A percentile compares a stretch with the other conserved stretches of the same genome.
These are phyloP conservation scores for Gymnodraco acuticeps DNA, from an alignment of 2,797 vertebrate genomes.

Conservation along the genomic window DNA sequence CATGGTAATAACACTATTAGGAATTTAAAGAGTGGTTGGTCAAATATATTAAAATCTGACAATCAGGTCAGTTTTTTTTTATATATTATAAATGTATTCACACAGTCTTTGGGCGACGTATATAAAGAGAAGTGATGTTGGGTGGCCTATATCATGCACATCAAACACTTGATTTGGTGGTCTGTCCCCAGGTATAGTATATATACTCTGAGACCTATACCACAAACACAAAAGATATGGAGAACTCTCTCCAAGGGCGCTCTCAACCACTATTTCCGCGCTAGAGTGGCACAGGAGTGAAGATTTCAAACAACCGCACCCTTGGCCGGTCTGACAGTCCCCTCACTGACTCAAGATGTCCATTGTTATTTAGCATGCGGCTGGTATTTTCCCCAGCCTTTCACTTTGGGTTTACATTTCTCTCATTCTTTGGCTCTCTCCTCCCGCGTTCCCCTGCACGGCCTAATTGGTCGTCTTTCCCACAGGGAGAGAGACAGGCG, in stretches of 20 bases:
- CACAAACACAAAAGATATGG: conserved; percentile 33
- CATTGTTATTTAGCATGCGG: conserved; percentile 60
- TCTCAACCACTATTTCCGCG: background rate
- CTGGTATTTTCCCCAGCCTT: conserved; percentile 64
- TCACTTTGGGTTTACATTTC: conserved; percentile 80
- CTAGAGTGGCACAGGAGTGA: conserved; percentile 34
- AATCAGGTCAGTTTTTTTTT: background rate
- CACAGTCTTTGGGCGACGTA: background rate
- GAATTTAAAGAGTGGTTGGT: background rate
- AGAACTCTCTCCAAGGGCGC: conserved; percentile 39
- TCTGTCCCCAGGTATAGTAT: conserved; percentile 13
- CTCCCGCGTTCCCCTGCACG: conserved; percentile 42
- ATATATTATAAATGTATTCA: background rate
- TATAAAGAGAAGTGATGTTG: conserved; percentile 1
- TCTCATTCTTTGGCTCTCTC: conserved; percentile 79
- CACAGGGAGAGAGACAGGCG: conserved; percentile 61
- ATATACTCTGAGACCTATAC: conserved; percentile 22
- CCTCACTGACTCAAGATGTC: conserved; percentile 57
- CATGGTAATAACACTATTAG: background rate
- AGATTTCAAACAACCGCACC: conserved; percentile 73
- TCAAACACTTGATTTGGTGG: conserved; percentile 38
- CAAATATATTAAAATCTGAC: background rate
- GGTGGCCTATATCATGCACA: conserved; percentile 34
- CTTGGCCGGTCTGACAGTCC: conserved; percentile 49
- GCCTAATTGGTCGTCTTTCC: conserved; percentile 72